A percentile compares a stretch with the other conserved stretches of the same genome.
phyloP scores from a whole-genome alignment of 2,888 invertebrate species.

The Drosophila flavopinicola region DNA sequence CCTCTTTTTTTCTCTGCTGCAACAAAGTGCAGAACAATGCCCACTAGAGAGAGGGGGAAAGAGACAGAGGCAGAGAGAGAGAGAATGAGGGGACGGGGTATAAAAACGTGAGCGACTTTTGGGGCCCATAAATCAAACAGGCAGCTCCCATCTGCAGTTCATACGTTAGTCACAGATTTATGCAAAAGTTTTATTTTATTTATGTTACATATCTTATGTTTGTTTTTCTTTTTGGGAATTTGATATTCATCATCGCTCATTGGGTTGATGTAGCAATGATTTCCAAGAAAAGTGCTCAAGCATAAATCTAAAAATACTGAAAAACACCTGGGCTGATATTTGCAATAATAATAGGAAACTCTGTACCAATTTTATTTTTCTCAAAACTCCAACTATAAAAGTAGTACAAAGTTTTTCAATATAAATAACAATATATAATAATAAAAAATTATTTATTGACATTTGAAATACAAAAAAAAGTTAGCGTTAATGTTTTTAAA shows the following conservation, averaged over 20 bases:
- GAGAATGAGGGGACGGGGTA: neutral
- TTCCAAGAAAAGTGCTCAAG: conserved; percentile 11
- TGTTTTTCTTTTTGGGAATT: conserved; percentile 32
- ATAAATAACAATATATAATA: too few species aligned
- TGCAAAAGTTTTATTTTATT: conserved; percentile 42
- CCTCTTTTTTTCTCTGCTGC: conserved; percentile 41
- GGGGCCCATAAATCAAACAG: conserved; percentile 67
- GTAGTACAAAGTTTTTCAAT: too few species aligned
- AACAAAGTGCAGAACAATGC: conserved; percentile 62
- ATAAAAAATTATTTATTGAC: too few species aligned
- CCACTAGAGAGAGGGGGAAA: neutral
- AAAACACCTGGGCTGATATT: conserved; percentile 13
- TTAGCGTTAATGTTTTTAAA: too few species aligned
- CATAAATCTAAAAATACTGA: neutral
- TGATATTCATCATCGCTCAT: too few species aligned
- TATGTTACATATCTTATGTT: too few species aligned
- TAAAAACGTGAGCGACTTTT: conserved; percentile 69
- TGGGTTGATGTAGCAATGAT: conserved; percentile 13
- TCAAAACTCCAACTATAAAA: too few species aligned
- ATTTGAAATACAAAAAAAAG: too few species aligned
- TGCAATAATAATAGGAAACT: neutral
- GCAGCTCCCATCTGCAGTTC: conserved; percentile 34
- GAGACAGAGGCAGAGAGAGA: neutral
- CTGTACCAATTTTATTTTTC: too few species aligned
- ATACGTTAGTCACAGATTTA: conserved; percentile 32